Conservation (phyloP, 2,888 invertebrate genomes). For the Epirrhoe tristata region DNA sequence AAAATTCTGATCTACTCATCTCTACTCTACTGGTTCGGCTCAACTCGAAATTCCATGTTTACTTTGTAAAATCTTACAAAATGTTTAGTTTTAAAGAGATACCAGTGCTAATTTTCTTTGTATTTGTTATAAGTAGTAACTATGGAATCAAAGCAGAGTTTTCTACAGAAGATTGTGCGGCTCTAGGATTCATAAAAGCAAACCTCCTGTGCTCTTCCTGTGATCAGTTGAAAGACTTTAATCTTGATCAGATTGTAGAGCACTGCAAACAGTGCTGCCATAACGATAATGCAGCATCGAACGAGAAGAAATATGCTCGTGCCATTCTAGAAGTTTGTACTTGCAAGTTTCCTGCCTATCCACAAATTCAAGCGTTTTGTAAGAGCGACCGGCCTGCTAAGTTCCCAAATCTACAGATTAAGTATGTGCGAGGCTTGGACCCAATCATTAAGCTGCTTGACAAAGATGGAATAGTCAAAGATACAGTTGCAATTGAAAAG, state of each 20-base stretch:
- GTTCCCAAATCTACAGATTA: conserved; percentile 96
- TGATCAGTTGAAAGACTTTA: conserved; percentile 92
- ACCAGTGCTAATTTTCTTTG: conserved; percentile 33
- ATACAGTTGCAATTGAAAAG: conserved; percentile 97
- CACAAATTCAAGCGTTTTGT: conserved; percentile 99
- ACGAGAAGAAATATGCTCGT: conserved; percentile 92
- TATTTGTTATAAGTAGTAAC: conserved; percentile 41
- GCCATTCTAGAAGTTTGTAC: conserved; percentile 98
- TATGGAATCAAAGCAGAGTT: conserved; percentile 79
- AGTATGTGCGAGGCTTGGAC: conserved; percentile 96
- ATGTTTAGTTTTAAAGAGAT: conserved; percentile 29
- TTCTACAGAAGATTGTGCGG: conserved; percentile 92
- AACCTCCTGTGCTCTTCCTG: conserved; percentile 96
- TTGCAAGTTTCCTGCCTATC: conserved; percentile 99
- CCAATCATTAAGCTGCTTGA: conserved; percentile 97
- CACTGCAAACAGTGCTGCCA: conserved; percentile 93
- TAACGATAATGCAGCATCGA: conserved; percentile 88
- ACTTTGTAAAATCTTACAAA: conserved; percentile 14
- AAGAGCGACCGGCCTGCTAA: conserved; percentile 96
- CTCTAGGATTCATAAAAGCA: conserved; percentile 93
- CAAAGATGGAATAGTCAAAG: conserved; percentile 92
- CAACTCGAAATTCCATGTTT: not conserved
- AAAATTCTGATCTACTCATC: not conserved
- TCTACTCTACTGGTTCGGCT: not conserved
- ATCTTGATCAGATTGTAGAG: conserved; percentile 87